phyloP scores from a whole-genome alignment of 2,888 invertebrate species.

The Eueremaeus valkanovi region DNA sequence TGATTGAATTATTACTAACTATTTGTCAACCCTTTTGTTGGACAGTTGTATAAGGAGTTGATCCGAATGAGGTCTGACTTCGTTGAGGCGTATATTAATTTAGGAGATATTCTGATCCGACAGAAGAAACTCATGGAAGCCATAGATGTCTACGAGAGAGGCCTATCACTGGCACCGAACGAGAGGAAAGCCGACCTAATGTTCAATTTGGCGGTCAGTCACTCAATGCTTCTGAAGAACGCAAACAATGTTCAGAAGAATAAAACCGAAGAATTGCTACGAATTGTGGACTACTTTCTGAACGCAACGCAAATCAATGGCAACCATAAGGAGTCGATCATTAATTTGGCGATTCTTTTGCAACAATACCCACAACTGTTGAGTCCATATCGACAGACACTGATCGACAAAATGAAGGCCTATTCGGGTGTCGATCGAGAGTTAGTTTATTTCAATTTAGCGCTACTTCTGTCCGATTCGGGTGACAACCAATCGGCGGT shows the following conservation, averaged over 20 bases:
- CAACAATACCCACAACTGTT: conserved; percentile 82
- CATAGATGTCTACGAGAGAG: conserved; percentile 86
- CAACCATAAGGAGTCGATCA: conserved; percentile 68
- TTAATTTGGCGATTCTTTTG: conserved; percentile 87
- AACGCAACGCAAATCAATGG: conserved; percentile 86
- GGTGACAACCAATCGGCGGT: conserved; percentile 25
- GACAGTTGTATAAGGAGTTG: conserved; percentile 72
- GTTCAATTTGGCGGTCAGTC: conserved; percentile 88
- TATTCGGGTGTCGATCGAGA: conserved; percentile 37
- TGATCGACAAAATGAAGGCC: conserved; percentile 15
- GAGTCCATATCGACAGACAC: conserved; percentile 44
- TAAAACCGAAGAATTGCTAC: conserved; percentile 62
- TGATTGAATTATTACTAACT: conserved; percentile 30
- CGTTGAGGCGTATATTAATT: conserved; percentile 90
- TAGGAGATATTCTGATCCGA: conserved; percentile 91
- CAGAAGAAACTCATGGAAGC: conserved; percentile 89
- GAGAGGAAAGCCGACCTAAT: conserved; percentile 77
- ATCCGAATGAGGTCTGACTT: conserved; percentile 96
- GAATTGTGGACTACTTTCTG: conserved; percentile 80
- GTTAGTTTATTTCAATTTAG: conserved; percentile 38
- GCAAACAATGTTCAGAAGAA: conserved; percentile 62
- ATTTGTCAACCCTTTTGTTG: conserved; percentile 4
- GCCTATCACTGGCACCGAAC: conserved; percentile 82
- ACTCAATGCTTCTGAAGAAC: conserved; percentile 63
- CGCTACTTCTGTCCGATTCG: conserved; percentile 26